Base-by-base conservation (phyloP, 1,140 invertebrate species). In the Dufourea novaeangliae region DNA sequence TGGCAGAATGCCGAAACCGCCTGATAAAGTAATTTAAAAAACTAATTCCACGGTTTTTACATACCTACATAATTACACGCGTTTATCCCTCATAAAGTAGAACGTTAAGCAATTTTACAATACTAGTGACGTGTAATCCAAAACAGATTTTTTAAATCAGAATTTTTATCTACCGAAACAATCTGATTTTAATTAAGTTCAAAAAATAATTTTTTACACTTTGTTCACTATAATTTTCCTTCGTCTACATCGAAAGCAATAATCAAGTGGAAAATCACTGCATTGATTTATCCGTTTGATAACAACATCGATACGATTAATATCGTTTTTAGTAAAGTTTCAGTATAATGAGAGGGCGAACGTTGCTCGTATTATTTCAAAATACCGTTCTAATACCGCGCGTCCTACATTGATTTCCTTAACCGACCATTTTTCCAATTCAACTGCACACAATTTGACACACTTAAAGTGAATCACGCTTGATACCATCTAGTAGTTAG, bases 1-100 rank as follows among this genome's bases (percentile, higher is more conserved):
- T 83, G 73, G 70, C 66, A 37, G 37, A 41, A 46, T 12, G 44
- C 10, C 25, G 46, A 32, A 62, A 54, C 50, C 22, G 63, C 25
- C n/a, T 68, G 44, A 63, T 77, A 70, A 71, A 71, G 57, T 34
- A 52, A 71, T 52, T 71, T 41, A 62, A 54, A 54, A 62, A 71
- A 25, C 14, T n/a, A 54, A 54, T 25, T 22, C 32, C 61, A 27
- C 37, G 10, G 20, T 56, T 56, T 32, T 46, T 37, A 44, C 25
- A 25, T 14, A 27, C 22, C n/a, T n/a, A n/a, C n/a, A 52, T 20
- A 25, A 10, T 54, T 44, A 17, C 27, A 34, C 62, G 29, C 3
- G 54, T 56, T 29, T 68, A 17, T 25, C 12, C 34, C 29, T 25
- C 17, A 29, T 50, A 20, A 72, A 22, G 22, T n/a, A 11, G n/a